Conservation (phyloP, 2,113 vertebrate species). For the Microtus richardsoni region DNA sequence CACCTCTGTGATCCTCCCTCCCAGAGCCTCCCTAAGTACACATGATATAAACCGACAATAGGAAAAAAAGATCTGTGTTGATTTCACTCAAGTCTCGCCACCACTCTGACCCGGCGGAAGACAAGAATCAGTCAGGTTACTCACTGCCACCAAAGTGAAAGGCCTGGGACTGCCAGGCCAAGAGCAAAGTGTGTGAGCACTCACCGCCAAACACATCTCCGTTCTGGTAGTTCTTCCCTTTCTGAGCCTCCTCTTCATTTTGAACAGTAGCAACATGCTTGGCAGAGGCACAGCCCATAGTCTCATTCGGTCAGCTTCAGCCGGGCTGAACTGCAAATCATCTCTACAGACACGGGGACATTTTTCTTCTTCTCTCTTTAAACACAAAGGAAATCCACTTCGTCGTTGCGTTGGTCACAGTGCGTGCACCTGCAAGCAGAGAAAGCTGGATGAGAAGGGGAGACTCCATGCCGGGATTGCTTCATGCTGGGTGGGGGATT, state of each 20-base stretch:
- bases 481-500: fast-evolving
- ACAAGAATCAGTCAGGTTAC: fast-evolving
- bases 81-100: not conserved
- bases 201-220: slow-evolving; percentile 98
- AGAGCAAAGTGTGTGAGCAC: slow-evolving; percentile 66
- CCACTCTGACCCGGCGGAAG: not conserved
- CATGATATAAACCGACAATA: not conserved
- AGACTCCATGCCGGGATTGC: fast-evolving
- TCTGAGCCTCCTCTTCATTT: slow-evolving; percentile 97
- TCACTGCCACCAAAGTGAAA: not conserved
- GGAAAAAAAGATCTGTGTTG: not conserved
- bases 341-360: slow-evolving; percentile 87
- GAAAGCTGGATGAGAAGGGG: slow-evolving; percentile 16
- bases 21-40: not conserved
- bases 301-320: slow-evolving; percentile 94
- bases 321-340: slow-evolving; percentile 90
- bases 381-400: slow-evolving; percentile 78
- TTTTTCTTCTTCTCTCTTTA: slow-evolving; percentile 61
- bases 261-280: slow-evolving; percentile 99
- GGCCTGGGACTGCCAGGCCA: not conserved
- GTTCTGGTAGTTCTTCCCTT: slow-evolving; percentile 97
- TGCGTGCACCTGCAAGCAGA: slow-evolving; percentile 74
- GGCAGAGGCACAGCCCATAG: slow-evolving; percentile 99
- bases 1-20: not conserved
- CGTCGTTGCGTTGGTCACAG: slow-evolving; percentile 33